Evolutionary conservation across 1,140 invertebrate species (phyloP), one percentile per base, ranked within the genome.

Genomic region (Temnothorax curvispinosus): DNA sequence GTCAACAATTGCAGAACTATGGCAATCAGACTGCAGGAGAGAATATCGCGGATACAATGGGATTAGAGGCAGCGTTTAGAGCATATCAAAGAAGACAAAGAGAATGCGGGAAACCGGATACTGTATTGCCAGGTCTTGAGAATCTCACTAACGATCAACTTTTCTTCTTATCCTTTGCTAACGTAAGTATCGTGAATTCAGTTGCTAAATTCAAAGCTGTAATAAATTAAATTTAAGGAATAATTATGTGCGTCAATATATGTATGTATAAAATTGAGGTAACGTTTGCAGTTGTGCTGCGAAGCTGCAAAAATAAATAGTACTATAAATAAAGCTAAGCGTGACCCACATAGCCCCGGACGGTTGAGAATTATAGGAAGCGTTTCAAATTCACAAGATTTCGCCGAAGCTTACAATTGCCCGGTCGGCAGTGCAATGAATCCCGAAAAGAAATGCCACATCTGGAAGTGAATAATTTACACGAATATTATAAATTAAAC

Each of bases 1-100:
- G 0, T 1, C 0, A 1, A 86, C n/a, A 69, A 58, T 89, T 85
- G 1, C 35, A 90, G 89, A 15, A 88, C 3, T 90, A 88, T n/a
- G 88, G 89, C 1, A 90, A 90, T 9, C 69, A 27, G 76, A 90
- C 89, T 0, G 27, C 11, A 0, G 75, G 75, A 18, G 89, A 90
- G 9, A 90, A 90, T 67, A 90, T 90, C 7, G 89, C 89, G 0
- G 89, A 90, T 8, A 74, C 88, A 9, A 90, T 90, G 89, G 89
- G 89, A 3, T 11, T 90, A 60, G 56, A 78, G 2, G 64, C 88
- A 41, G 52, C 74, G 2, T 90, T 44, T 27, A 69, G 54, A 41
- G 89, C 89, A 76, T 88, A 88, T 58, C 77, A 21, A 21, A 84
- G 89, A 9, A 85, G 89, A 8, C 41, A 85, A 85, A 78, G 89